These are phyloP conservation scores for Cheilosia impressa DNA, from an alignment of 2,888 invertebrate species.

Conservation along the genomic window DNA sequence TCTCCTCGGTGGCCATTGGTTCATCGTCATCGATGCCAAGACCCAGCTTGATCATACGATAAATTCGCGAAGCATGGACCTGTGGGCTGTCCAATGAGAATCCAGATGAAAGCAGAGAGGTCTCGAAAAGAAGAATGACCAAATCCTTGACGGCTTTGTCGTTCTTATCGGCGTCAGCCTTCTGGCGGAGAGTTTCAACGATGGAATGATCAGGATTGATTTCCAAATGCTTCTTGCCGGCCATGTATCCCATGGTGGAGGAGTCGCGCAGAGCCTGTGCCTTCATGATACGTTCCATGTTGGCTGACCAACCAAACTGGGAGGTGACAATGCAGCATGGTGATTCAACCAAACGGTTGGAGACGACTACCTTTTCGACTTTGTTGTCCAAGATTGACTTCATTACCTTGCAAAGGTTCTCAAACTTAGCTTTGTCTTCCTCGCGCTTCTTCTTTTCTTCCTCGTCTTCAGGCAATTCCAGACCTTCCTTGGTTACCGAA, in stretches of 20 bases:
- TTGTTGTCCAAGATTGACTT: conserved; percentile 99
- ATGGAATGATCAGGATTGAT: conserved; percentile 98
- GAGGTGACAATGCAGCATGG: conserved; percentile 99
- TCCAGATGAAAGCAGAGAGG: conserved; percentile 97
- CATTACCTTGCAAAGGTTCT: conserved; percentile 90
- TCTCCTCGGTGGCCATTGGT: conserved; percentile 88
- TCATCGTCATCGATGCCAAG: conserved; percentile 99
- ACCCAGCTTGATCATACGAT: conserved; percentile 99
- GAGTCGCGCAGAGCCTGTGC: conserved; percentile 98
- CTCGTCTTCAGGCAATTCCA: conserved; percentile 98
- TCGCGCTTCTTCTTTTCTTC: conserved; percentile 98
- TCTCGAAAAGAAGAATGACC: conserved; percentile 97
- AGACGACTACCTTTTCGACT: conserved; percentile 98
- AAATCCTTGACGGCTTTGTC: conserved; percentile 99
- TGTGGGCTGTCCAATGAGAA: conserved; percentile 98
- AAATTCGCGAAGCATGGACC: conserved; percentile 97
- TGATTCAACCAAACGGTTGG: conserved; percentile 97
- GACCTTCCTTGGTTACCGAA: conserved; percentile 98
- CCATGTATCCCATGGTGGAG: conserved; percentile 99
- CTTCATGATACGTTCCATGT: conserved; percentile 99
- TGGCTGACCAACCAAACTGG: conserved; percentile 99
- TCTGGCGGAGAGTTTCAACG: conserved; percentile 94
- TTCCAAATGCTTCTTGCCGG: conserved; percentile 99
- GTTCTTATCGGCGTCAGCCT: conserved; percentile 98
- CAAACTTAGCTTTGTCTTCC: conserved; percentile 89